A percentile compares a stretch with the other conserved stretches of the same genome.
phyloP scores from a whole-genome alignment of 2,888 invertebrate species.

The Mermis nigrescens region DNA sequence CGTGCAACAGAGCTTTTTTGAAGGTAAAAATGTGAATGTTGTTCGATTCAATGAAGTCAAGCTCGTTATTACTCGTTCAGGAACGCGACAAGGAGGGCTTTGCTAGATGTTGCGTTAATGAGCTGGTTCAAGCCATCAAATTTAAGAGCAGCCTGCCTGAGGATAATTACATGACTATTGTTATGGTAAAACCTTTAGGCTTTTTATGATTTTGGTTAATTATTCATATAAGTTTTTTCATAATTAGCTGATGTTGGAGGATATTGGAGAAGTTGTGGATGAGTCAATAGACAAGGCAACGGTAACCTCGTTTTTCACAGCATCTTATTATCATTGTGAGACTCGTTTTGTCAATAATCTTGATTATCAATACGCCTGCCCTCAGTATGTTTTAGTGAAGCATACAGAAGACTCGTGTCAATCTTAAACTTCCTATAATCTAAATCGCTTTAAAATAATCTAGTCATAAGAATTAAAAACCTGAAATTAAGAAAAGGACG shows the following conservation, averaged over 20 bases:
- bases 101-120: constrained; percentile 73
- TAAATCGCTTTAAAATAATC: too few species aligned
- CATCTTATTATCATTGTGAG: too few species aligned
- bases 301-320: not conserved
- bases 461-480: too few species aligned
- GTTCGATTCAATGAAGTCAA: constrained; percentile 3
- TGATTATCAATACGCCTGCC: too few species aligned
- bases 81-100: constrained; percentile 83
- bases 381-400: too few species aligned
- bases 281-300: not conserved
- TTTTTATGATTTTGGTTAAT: not conserved
- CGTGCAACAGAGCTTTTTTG: constrained; percentile 68
- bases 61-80: constrained; percentile 33
- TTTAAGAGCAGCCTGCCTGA: constrained; percentile 86
- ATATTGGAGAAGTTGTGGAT: constrained; percentile 54
- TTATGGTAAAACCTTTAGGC: constrained; percentile 43
- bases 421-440: too few species aligned
- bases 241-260: constrained; percentile 41
- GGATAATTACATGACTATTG: constrained; percentile 70
- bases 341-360: too few species aligned
- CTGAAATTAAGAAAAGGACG: too few species aligned
- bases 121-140: constrained; percentile 79
- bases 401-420: too few species aligned
- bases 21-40: constrained; percentile 39
- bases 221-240: constrained; percentile 6